Evolutionary conservation across 2,113 vertebrate genomes (phyloP), one percentile per base, ranked within the genome.

Genomic region (Lagopus muta): DNA sequence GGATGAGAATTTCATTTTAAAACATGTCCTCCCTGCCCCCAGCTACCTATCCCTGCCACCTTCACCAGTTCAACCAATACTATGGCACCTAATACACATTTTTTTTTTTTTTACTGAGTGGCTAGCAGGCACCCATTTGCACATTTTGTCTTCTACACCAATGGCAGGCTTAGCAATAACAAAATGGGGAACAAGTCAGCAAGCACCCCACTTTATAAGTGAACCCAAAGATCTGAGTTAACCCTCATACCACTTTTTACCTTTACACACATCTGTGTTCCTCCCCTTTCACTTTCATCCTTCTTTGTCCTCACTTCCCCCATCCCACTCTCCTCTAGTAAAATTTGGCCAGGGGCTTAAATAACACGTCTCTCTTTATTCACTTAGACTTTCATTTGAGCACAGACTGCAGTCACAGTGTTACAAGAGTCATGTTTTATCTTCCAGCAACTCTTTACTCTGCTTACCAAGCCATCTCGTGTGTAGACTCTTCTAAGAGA

Each of bases 51-150:
- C 65, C 22, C 27, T 85, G 34, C 16, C 22, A 65, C 9, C 17
- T 67, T 7, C 25, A 34, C 8, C 24, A 72, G 10, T 18, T 54
- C 3, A 32, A 58, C 21, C 32, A 88, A 32, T 6, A 67, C 13
- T n/a, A 10, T 0, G 13, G 47, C 27, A 34, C 11, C 36, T 36
- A 48, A 4, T 22, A 10, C 13, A 27, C 0, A 36, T 13, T 43
- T 72, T 54, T 38, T n/a, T 13, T 43, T 72, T 54, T 38, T 11
- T 8, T 72, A 58, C 8, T 8, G 2, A 30, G 8, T 4, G 25
- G 13, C 28, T 67, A 25, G 61, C 47, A 74, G 85, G 11, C 7
- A 52, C 21, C 28, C 19, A n/a, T 10, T 24, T 13, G 13, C 0
- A 0, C 10, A 22, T 4, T 57, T 74, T 13, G 9, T 40, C 17